Conservation (phyloP, 1,140 invertebrate species). For the Brachionus koreanus region DNA sequence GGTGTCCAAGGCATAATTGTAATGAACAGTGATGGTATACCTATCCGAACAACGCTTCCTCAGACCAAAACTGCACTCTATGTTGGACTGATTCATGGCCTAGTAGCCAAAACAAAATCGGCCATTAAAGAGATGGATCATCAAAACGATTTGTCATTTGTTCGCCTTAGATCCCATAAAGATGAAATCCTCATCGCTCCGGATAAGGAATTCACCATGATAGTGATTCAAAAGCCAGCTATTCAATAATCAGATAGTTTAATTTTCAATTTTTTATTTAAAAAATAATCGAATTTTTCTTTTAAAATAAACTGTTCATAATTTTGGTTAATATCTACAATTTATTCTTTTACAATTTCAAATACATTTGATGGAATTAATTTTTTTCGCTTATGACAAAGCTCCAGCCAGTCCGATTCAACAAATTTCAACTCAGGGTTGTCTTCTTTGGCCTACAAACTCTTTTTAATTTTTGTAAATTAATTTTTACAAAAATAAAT, state of each 20-base stretch:
- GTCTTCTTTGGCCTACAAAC: background rate
- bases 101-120: constrained; percentile 69
- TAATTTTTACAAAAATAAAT: background rate
- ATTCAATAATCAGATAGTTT: constrained; percentile 2
- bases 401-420: constrained; percentile 2
- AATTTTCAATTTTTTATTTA: background rate
- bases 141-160: constrained; percentile 90
- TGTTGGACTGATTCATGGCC: background rate
- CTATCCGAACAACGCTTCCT: constrained; percentile 22
- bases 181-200: constrained; percentile 96
- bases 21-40: constrained; percentile 74
- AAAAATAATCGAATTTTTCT: background rate
- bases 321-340: background rate
- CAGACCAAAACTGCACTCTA: background rate
- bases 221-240: constrained; percentile 39
- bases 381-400: constrained; percentile 12
- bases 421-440: constrained; percentile 39
- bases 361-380: background rate
- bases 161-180: constrained; percentile 88
- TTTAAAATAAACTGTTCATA: constrained; percentile 7
- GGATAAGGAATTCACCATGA: constrained; percentile 54
- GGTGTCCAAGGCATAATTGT: constrained; percentile 93
- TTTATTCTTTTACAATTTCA: constrained; percentile 11
- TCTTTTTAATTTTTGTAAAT: background rate
- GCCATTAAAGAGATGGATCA: constrained; percentile 92